A percentile compares a stretch with the other conserved stretches of the same genome.
These are phyloP conservation scores for Nasonia vitripennis DNA, from an alignment of 1,140 invertebrate species.

Conservation along the genomic window DNA sequence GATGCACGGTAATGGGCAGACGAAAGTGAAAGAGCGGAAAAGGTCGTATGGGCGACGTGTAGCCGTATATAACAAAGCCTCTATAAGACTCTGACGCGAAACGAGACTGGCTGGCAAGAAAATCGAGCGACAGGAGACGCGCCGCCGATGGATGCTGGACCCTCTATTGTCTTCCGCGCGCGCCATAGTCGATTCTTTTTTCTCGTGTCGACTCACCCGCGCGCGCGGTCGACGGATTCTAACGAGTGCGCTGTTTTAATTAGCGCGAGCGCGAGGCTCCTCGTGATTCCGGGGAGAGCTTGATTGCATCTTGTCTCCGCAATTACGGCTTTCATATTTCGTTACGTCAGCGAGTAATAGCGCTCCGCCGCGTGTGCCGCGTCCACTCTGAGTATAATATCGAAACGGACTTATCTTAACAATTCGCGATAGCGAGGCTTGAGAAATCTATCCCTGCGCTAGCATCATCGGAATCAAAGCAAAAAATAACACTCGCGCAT, in stretches of 20 bases:
- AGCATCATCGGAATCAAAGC: not conserved
- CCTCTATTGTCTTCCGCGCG: constrained; percentile 19
- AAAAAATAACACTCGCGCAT: not conserved
- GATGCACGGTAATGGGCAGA: constrained; percentile 34
- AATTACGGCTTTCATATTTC: not conserved
- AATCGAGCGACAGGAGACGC: constrained; percentile 29
- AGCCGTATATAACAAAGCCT: constrained; percentile 17
- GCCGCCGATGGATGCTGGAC: not conserved
- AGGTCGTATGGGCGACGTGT: not conserved
- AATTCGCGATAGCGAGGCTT: not conserved
- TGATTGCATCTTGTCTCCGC: not conserved
- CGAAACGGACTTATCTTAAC: not conserved
- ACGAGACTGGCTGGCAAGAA: constrained; percentile 5
- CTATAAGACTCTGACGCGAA: constrained; percentile 7
- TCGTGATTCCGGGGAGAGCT: not conserved
- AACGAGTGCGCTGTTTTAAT: not conserved
- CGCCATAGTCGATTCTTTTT: not conserved
- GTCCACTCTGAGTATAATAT: not conserved
- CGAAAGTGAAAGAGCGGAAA: constrained; percentile 43
- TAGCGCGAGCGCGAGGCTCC: not conserved
- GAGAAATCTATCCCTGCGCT: not conserved
- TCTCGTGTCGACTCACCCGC: too few relatives aligned
- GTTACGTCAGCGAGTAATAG: not conserved
- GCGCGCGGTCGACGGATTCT: too few relatives aligned
- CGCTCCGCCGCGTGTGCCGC: not conserved